Base-by-base conservation (phyloP, 2,113 vertebrate species). In the Hyaena hyaena region DNA sequence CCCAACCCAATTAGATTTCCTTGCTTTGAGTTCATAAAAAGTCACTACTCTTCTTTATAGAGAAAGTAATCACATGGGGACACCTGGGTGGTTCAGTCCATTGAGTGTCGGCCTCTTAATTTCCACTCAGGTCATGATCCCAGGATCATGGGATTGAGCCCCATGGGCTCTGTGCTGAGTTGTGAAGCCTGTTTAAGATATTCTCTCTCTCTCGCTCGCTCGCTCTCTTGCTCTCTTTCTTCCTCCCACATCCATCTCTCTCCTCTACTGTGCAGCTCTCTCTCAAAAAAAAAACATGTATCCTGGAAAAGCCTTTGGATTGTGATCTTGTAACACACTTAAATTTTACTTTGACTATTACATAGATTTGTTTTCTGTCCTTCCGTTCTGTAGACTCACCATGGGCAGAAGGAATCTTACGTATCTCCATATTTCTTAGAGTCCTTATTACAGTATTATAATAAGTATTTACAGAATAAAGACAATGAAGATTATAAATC, bases 281-380 rank as follows among this genome's bases (percentile, higher is more conserved):
- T 21, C 1, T 5, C 16, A 53, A 53, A 53, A 7, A 7, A 19
- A 55, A 19, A 55, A 50, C 48, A 58, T 2, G 5, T 19, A 31
- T 73, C 53, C 65, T 92, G 9, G 21, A 55, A 96, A 97, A 88
- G 39, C 39, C 31, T n/a, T 79, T 89, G 7, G 39, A 85, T 66
- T 86, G 9, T 81, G 43, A 95, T 23, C n/a, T 88, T 50, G 2
- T n/a, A 80, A 77, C 24, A 82, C 15, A 66, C 48, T 73, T 63
- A 71, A 39, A 88, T 95, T 86, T 89, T 73, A 55, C 5, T 93
- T 95, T 81, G 43, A 80, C 26, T 39, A 73, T 73, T 35, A 66
- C 12, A 63, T 6, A 43, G 66, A 48, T 71, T 88, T 96, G 39
- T 84, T 86, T 7, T 71, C 45, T 92, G 39, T 53, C 55, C 24